Evolutionary conservation across 2,888 invertebrate genomes (phyloP).

Genomic region (Agrotis puta): DNA sequence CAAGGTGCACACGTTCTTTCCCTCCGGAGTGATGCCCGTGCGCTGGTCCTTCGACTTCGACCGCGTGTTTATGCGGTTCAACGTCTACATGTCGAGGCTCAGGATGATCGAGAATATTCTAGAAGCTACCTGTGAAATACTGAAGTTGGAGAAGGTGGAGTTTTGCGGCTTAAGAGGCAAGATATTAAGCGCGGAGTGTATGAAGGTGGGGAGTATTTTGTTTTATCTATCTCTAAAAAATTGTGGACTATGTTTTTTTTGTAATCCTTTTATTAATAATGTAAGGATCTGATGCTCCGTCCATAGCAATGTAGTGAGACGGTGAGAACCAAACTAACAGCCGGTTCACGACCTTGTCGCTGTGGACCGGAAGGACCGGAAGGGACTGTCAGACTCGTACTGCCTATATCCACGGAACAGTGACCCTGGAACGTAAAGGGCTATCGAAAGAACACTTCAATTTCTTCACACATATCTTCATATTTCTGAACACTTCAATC

Average conservation of each 20-base stretch:
- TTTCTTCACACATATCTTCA: too few species aligned
- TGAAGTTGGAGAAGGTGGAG: conserved; percentile 96
- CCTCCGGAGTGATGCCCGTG: conserved; percentile 90
- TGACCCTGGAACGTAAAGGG: too few species aligned
- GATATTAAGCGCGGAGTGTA: conserved; percentile 89
- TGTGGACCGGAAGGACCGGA: too few species aligned
- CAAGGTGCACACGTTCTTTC: conserved; percentile 90
- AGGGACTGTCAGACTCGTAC: too few species aligned
- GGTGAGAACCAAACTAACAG: background rate
- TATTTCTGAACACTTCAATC: too few species aligned
- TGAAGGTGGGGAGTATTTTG: conserved; percentile 73
- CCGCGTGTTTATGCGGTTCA: conserved; percentile 93
- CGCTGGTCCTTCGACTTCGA: conserved; percentile 95
- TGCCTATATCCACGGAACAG: too few species aligned
- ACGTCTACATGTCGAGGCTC: conserved; percentile 92
- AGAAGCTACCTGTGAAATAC: conserved; percentile 94
- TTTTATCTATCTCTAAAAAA: too few species aligned
- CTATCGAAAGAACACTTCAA: too few species aligned
- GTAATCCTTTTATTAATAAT: background rate
- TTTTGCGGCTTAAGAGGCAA: conserved; percentile 93
- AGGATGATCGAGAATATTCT: conserved; percentile 93
- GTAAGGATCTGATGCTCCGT: background rate
- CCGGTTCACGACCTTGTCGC: too few species aligned
- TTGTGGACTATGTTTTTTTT: too few species aligned
- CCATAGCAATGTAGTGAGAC: too few species aligned